Base-by-base conservation (phyloP, 1,140 invertebrate genomes). In the Melitaea cinxia region DNA sequence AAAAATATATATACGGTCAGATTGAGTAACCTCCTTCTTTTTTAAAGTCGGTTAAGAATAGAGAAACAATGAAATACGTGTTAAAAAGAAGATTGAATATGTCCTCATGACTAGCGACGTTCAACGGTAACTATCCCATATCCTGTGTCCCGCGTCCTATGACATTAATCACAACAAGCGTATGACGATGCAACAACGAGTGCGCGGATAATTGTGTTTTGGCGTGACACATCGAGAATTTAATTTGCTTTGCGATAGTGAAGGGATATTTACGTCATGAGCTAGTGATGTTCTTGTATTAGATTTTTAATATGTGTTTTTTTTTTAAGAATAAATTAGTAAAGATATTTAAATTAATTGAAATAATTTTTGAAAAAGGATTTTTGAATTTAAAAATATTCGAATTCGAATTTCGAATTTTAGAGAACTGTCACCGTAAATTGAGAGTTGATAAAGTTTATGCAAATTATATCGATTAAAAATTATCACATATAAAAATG, bases 201-300 rank as follows among this genome's bases (percentile, higher is more conserved):
- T 52, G 49, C 49, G 49, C 49, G 49, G 30, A 52, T 14, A 52
- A 52, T 52, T 52, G 49, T 24, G 24, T 52, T 15, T 30, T 52
- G 49, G 49, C 49, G 49, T 52, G 49, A 52, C 49, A 52, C 49
- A 52, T 52, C 49, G 49, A 26, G 49, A 52, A 52, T 52, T 52
- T 52, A 52, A 52, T 52, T 28, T 52, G 24, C 49, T 52, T 2
- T 47, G 19, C 21, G 19, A 12, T 47, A 47, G 42, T 23, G 42
- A 47, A 21, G 19, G 21, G 42, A 47, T 23, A 19, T 23, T 7
- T 17, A 12, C 23, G 9, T 47, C 42, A 12, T 14, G 37, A 33
- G n/a, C 10, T 9, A 12, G 30, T n/a, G 30, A 33, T 33, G 7
- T 33, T 12, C 9, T 12, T 33, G 10, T 9, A 5, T 12, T 0